Evolutionary conservation across 2,113 vertebrate species (phyloP).

Genomic region (Pangasianodon hypophthalmus): DNA sequence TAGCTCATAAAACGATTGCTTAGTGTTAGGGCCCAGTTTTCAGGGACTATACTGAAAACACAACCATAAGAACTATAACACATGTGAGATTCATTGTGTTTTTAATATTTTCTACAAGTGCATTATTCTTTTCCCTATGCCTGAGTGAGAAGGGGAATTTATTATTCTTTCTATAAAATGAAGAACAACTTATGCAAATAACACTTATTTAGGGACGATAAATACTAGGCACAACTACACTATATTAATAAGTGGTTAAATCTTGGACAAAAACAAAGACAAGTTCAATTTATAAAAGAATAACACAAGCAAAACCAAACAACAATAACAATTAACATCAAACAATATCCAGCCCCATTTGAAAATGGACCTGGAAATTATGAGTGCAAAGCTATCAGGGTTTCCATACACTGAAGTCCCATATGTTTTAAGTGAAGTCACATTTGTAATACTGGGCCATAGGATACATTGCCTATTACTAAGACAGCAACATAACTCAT

Average conservation of each 20-base stretch:
- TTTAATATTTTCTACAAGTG: neutral
- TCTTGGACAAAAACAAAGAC: slow-evolving; percentile 36
- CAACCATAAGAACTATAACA: neutral
- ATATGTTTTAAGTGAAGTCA: slow-evolving; percentile 18
- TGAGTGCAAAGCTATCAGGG: slow-evolving; percentile 67
- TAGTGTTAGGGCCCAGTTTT: neutral
- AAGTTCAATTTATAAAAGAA: slow-evolving; percentile 51
- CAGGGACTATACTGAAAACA: slow-evolving; percentile 5
- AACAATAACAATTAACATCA: slow-evolving; percentile 53
- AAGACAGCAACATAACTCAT: neutral
- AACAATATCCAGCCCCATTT: slow-evolving; percentile 67
- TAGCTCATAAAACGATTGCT: neutral
- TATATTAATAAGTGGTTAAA: slow-evolving; percentile 38
- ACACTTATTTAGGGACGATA: slow-evolving; percentile 9
- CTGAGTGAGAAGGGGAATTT: neutral
- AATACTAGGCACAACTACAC: slow-evolving; percentile 1
- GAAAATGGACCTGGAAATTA: slow-evolving; percentile 66
- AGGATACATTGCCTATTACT: neutral
- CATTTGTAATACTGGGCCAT: slow-evolving; percentile 21
- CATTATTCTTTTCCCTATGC: neutral
- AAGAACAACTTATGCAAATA: neutral
- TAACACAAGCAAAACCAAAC: slow-evolving; percentile 63
- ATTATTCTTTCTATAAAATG: neutral
- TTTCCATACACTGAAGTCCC: slow-evolving; percentile 20
- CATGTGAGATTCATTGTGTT: neutral